Evolutionary conservation across 2,797 vertebrate species (phyloP), one percentile per base, ranked within the genome.

Genomic region (Gallirallus australis): DNA sequence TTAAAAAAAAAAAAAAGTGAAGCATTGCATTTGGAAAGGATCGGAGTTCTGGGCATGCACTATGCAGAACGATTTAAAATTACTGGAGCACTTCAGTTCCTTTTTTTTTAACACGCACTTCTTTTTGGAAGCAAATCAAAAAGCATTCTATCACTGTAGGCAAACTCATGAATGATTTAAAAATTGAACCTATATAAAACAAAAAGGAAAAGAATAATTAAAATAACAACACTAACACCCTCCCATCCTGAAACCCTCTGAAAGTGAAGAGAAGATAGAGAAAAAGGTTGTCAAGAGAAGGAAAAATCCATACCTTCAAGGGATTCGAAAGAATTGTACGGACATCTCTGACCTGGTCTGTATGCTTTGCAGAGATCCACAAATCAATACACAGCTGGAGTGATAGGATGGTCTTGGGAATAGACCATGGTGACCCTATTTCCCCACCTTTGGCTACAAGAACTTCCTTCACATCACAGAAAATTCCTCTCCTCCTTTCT

Each of bases 51-150:
- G 94, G 97, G 95, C 93, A 94, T 14, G 23, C 87, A 95, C 59
- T 86, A 91, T 77, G 65, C 59, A 84, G 92, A 97, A 92, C 93
- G 93, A 97, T 96, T 96, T 94, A 90, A 95, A 95, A 97, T 97
- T 97, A 96, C 69, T 91, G 65, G 57, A 92, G 76, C 93, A 86
- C 91, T 98, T 97, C 80, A 92, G 27, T 37, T 70, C 30, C 12
- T 64, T 80, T 20, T 71, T 96, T 93, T 94, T 91, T 20, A 40
- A 77, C 68, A 97, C 90, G 96, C 89, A 93, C 81, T 97, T 97
- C 70, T 94, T 94, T 97, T 95, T 91, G 93, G 94, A 97, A 97
- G 81, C 50, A 70, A 94, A 88, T 96, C 56, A 68, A 95, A 96
- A 91, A 95, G 64, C 79, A 73, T 92, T 97, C 90, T 91, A 23